Evolutionary conservation across 2,888 invertebrate genomes (phyloP).

Genomic region (Platycnemis pennipes): DNA sequence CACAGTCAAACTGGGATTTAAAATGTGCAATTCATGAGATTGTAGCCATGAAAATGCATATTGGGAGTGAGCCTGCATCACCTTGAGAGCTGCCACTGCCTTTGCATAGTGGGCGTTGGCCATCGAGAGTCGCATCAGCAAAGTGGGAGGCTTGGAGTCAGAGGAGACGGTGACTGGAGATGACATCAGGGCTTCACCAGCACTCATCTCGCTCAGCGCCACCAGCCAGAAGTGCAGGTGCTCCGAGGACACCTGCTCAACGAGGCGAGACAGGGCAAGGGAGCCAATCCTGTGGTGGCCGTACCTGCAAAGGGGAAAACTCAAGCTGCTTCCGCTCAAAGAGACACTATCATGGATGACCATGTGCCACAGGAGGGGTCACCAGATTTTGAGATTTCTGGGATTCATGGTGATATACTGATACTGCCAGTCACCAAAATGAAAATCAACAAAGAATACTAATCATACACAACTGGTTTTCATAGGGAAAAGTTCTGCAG

Average conservation of each 20-base stretch:
- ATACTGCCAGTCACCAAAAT: no score
- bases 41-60: background rate
- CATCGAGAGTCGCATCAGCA: constrained; percentile 80
- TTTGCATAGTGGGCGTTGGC: constrained; percentile 85
- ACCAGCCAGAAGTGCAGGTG: constrained; percentile 94
- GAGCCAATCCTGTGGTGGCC: constrained; percentile 89
- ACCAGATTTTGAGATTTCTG: no score
- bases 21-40: background rate
- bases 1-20: no score
- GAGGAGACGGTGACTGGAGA: constrained; percentile 1
- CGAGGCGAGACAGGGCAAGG: constrained; percentile 83
- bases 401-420: no score
- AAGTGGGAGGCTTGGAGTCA: constrained; percentile 71
- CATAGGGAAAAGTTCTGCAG: no score
- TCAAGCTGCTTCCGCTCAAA: background rate
- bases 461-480: no score
- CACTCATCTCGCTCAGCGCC: constrained; percentile 88
- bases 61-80: no score
- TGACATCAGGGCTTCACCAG: constrained; percentile 86
- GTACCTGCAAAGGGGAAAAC: constrained; percentile 81
- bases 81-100: constrained; percentile 83
- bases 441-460: no score
- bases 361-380: no score
- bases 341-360: no score
- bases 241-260: constrained; percentile 89